Percentiles rank a stretch among this genome's conserved stretches.
These are phyloP conservation scores for Lophotis ruficrista DNA, from an alignment of 2,113 vertebrate genomes.

Conservation along the genomic window DNA sequence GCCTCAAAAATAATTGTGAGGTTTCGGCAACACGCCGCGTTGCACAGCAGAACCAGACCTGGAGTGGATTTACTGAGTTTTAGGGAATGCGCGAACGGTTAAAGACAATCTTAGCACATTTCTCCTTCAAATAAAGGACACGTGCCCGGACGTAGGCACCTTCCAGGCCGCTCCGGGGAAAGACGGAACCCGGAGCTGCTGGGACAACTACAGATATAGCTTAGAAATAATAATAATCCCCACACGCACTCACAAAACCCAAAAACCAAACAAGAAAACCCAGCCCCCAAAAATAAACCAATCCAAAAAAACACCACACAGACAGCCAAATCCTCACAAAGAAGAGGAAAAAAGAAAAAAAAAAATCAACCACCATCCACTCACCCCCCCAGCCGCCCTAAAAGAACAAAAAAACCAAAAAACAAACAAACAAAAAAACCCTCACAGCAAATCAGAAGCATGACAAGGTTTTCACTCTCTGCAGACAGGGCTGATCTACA, in stretches of 20 bases:
- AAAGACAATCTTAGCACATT: not conserved
- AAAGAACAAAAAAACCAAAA: not conserved
- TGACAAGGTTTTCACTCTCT: not conserved
- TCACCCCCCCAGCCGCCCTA: too few relatives aligned
- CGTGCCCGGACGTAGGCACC: rapidly evolving
- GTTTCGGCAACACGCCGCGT: not conserved
- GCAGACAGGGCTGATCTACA: not conserved
- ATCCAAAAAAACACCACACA: not conserved
- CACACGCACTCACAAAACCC: too few relatives aligned
- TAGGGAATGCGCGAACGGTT: rapidly evolving
- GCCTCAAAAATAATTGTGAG: not conserved
- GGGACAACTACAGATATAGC: not conserved
- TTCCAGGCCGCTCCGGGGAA: not conserved
- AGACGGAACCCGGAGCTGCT: not conserved
- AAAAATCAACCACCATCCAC: too few relatives aligned
- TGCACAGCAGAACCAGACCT: rapidly evolving
- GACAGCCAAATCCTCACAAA: too few relatives aligned
- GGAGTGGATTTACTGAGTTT: not conserved
- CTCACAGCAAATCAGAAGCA: not conserved
- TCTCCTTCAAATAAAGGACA: not conserved
- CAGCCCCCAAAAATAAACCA: too few relatives aligned
- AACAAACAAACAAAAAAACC: too few relatives aligned
- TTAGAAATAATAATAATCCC: not conserved
- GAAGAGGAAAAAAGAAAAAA: not conserved
- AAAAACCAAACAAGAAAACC: too few relatives aligned